Evolutionary conservation across 1,140 invertebrate genomes (phyloP), one percentile per base, ranked within the genome.

Genomic region (Magallana ariakensis): DNA sequence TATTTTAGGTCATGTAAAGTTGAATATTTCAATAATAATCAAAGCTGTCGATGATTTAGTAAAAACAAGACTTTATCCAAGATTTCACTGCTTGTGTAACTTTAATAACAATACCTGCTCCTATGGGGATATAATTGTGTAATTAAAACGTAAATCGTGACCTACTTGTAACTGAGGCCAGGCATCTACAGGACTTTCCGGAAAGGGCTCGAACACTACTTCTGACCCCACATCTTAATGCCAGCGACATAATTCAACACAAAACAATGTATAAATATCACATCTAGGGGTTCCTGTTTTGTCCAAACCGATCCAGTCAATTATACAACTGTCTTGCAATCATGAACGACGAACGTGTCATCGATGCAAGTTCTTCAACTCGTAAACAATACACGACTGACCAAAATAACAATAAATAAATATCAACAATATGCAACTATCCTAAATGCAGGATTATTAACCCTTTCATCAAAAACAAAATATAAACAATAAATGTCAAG

Each of bases 401-500:
- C 13, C 66, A 19, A 33, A 75, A 75, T 7, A 11, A 26, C 15
- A 8, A 33, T 26, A 26, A 22, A 75, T 75, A 10, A 11, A 26
- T 75, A 13, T 7, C n/a, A n/a, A n/a, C n/a, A 46, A 46, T 46
- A 46, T 46, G 33, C 33, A 46, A 46, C 33, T 46, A 4, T 46
- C 33, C 5, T 46, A 46, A 46, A 46, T 46, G 33, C 33, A 46
- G 33, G 5, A 46, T 46, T 46, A 5, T 46, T 46, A 46, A 46
- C 33, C 33, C 33, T 75, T 26, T 75, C 22, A 26, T 33, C 22
- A 26, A 75, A 75, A 75, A 26, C 22, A 75, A 75, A 75, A 75
- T 75, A 75, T 75, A 75, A 75, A 75, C 66, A 75, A 33, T 75
- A 75, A 75, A 75, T 75, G 66, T 75, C 66, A 75, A 75, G 66